Evolutionary conservation across 2,113 vertebrate species (phyloP).

Genomic region (Psilopogon haemacephalus): DNA sequence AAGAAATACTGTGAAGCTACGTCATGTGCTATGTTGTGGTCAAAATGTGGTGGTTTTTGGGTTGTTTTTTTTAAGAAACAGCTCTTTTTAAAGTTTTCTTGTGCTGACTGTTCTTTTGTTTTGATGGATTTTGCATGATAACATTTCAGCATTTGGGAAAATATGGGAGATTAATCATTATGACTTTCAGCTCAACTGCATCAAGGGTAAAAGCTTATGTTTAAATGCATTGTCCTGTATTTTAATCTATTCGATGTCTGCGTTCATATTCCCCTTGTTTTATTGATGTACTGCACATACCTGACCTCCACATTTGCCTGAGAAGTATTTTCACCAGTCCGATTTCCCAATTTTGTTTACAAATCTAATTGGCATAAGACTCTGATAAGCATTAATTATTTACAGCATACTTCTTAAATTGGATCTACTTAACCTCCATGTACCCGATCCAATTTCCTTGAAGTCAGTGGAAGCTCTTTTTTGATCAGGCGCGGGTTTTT

Average conservation of each 20-base stretch:
- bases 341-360: neutral
- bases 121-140: constrained; percentile 30
- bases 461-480: neutral
- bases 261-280: constrained; percentile 9
- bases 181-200: neutral
- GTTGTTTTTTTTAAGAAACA: neutral
- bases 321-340: neutral
- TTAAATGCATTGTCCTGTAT: constrained; percentile 65
- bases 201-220: neutral
- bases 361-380: neutral
- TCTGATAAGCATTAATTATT: neutral
- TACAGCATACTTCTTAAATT: neutral
- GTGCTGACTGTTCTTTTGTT: neutral
- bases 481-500: neutral
- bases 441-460: neutral
- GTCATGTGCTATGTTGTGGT: neutral
- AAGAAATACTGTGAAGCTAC: neutral
- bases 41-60: neutral
- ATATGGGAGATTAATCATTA: constrained; percentile 1
- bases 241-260: constrained; percentile 59
- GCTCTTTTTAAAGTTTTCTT: neutral
- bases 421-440: neutral
- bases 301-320: neutral
- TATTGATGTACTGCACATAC: constrained; percentile 54
- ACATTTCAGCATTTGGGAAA: neutral